Evolutionary conservation across 1,140 invertebrate species (phyloP).

Genomic region (Drosophila nigromelanica): DNA sequence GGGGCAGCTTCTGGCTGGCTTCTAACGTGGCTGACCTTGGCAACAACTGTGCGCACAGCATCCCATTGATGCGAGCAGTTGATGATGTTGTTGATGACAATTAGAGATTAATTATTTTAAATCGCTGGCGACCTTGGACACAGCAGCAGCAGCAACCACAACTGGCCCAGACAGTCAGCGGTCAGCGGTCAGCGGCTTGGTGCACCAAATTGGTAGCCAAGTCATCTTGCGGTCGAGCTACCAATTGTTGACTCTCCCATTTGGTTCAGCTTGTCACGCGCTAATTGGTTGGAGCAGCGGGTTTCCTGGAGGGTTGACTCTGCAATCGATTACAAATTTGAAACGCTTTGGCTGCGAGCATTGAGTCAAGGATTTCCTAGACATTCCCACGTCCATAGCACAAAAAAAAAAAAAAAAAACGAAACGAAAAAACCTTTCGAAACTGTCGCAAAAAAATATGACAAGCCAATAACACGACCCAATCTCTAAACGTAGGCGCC

Average conservation of each 20-base stretch:
- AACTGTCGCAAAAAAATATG: constrained; percentile 58
- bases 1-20: constrained; percentile 58
- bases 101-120: constrained; percentile 73
- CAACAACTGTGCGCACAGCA: constrained; percentile 21
- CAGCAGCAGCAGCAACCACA: constrained; percentile 12
- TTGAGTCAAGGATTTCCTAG: constrained; percentile 58
- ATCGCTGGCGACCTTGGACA: constrained; percentile 61
- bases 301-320: constrained; percentile 64
- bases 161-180: constrained; percentile 16
- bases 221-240: constrained; percentile 36
- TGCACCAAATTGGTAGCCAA: constrained; percentile 42
- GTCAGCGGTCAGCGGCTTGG: background rate
- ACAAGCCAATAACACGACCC: constrained; percentile 67
- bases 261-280: constrained; percentile 35
- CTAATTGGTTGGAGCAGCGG: constrained; percentile 50
- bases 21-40: constrained; percentile 59
- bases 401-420: background rate
- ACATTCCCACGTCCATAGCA: constrained; percentile 50
- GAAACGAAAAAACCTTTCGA: constrained; percentile 52
- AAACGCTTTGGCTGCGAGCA: constrained; percentile 12
- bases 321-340: constrained; percentile 37
- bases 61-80: constrained; percentile 17
- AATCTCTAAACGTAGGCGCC: constrained; percentile 8
- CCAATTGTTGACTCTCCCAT: constrained; percentile 16
- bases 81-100: constrained; percentile 34